These are phyloP conservation scores for Aplodontia rufa DNA, from an alignment of 2,113 vertebrate genomes.

Conservation along the genomic window DNA sequence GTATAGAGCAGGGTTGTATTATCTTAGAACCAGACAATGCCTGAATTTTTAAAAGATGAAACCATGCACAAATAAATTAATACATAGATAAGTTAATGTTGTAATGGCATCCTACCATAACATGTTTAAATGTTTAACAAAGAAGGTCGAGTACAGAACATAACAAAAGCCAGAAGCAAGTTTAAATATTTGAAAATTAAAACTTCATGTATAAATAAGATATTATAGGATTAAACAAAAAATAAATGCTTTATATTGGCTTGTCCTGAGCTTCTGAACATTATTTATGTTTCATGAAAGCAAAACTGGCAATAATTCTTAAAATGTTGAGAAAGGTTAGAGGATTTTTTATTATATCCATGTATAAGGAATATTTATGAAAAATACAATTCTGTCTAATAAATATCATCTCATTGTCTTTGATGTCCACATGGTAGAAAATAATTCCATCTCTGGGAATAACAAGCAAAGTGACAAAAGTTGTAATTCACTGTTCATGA, in stretches of 20 bases:
- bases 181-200: slow-evolving; percentile 76
- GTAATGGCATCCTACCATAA: slow-evolving; percentile 6
- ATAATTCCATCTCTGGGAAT: slow-evolving; percentile 8
- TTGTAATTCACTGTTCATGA: not conserved
- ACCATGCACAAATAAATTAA: slow-evolving; percentile 48
- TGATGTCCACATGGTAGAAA: not conserved
- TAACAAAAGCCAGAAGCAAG: slow-evolving; percentile 70
- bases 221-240: slow-evolving; percentile 73
- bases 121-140: slow-evolving; percentile 45
- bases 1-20: not conserved
- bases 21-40: slow-evolving; percentile 22
- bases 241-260: slow-evolving; percentile 70
- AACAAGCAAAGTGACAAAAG: not conserved
- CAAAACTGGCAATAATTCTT: slow-evolving; percentile 10
- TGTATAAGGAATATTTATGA: not conserved
- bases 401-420: not conserved
- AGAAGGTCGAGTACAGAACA: slow-evolving; percentile 7
- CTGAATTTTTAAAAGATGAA: slow-evolving; percentile 49
- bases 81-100: slow-evolving; percentile 57
- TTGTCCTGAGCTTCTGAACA: slow-evolving; percentile 21
- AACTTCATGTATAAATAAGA: slow-evolving; percentile 74
- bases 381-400: not conserved
- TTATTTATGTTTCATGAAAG: slow-evolving; percentile 57
- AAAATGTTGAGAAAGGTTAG: slow-evolving; percentile 37
- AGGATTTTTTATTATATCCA: not conserved